phyloP scores from a whole-genome alignment of 2,888 invertebrate genomes.

The Tholera decimalis region DNA sequence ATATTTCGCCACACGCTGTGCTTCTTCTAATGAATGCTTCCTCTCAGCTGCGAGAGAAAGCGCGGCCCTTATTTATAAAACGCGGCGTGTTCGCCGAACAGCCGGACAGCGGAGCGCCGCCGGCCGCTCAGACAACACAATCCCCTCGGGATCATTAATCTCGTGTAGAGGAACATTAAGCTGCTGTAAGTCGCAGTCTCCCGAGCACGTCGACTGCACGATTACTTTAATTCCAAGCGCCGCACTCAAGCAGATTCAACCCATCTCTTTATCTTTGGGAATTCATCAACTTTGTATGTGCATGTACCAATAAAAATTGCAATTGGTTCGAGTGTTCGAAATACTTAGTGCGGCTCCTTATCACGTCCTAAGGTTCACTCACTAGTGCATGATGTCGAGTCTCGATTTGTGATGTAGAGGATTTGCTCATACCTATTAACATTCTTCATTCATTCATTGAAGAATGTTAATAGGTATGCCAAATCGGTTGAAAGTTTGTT shows the following conservation, averaged over 20 bases:
- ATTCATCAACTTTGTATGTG: too few species aligned
- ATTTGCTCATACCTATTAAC: too few species aligned
- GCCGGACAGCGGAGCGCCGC: background rate
- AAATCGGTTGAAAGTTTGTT: too few species aligned
- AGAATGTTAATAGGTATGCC: too few species aligned
- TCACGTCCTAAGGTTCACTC: too few species aligned
- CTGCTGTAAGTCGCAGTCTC: background rate
- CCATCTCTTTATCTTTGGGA: background rate
- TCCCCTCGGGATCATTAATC: slow-evolving; percentile 17
- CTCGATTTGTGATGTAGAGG: too few species aligned
- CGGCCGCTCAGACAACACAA: slow-evolving; percentile 12
- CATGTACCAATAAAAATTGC: too few species aligned
- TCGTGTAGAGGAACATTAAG: slow-evolving; percentile 16
- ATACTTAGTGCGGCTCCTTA: too few species aligned
- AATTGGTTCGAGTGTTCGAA: too few species aligned
- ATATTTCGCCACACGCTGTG: too few species aligned
- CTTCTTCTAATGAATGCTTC: background rate
- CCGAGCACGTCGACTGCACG: background rate
- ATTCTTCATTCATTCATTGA: too few species aligned
- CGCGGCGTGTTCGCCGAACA: slow-evolving; percentile 8
- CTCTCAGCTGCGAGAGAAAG: background rate
- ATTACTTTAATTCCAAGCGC: slow-evolving; percentile 7
- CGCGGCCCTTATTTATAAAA: slow-evolving; percentile 3
- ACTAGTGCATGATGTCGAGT: too few species aligned
- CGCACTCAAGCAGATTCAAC: background rate